A percentile compares a stretch with the other conserved stretches of the same genome.
These are phyloP conservation scores for Thalassarche chlororhynchos DNA, from an alignment of 2,113 vertebrate species.

Conservation along the genomic window DNA sequence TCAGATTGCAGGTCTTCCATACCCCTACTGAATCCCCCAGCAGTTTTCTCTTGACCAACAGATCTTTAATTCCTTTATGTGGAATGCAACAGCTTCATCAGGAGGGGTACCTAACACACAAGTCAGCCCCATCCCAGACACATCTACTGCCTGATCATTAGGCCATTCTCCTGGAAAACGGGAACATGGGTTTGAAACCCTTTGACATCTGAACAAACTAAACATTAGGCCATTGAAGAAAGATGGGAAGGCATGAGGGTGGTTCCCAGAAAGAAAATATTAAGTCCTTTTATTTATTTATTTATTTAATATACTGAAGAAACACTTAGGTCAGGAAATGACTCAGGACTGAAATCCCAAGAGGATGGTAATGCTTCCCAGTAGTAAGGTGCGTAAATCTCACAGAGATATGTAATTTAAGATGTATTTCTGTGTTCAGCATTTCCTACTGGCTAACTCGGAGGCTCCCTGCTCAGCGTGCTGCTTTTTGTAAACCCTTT, in stretches of 20 bases:
- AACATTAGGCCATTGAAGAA: not conserved
- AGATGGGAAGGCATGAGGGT: not conserved
- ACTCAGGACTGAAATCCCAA: not conserved
- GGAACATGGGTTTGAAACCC: not conserved
- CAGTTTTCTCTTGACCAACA: not conserved
- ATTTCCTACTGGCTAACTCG: not conserved
- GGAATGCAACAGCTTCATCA: not conserved
- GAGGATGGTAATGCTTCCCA: not conserved
- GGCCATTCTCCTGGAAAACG: not conserved
- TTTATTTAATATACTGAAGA: not conserved
- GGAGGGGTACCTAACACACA: fast-evolving
- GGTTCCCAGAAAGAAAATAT: not conserved
- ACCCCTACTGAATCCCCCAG: not conserved
- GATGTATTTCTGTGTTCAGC: not conserved
- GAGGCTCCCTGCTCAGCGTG: not conserved
- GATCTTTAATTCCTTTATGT: not conserved
- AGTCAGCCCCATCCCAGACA: not conserved
- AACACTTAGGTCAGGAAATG: not conserved
- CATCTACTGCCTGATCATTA: not conserved
- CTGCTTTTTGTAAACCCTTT: not conserved
- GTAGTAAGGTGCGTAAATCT: not conserved
- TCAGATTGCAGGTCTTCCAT: not conserved
- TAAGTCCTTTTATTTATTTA: not conserved
- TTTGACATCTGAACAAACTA: not conserved
- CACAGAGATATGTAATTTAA: not conserved